These are phyloP conservation scores for Poecile montanus DNA, from an alignment of 2,797 vertebrate genomes.

Conservation along the genomic window DNA sequence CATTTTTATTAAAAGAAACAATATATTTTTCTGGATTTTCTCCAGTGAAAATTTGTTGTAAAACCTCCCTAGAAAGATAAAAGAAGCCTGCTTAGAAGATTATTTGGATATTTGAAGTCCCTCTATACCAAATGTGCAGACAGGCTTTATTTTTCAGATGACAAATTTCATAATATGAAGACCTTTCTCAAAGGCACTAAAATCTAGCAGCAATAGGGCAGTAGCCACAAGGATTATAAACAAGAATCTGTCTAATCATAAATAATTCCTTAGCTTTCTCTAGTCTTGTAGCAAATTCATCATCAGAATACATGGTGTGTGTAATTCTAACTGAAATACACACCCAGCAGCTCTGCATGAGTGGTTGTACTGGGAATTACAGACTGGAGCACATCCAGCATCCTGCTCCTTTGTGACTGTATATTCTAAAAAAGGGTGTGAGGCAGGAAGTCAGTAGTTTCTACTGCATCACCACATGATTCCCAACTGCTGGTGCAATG, in stretches of 20 bases:
- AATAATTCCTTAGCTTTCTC: background rate
- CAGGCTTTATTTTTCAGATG: background rate
- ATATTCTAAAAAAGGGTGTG: background rate
- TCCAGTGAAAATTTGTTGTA: background rate
- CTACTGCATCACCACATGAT: background rate
- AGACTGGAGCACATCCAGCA: background rate
- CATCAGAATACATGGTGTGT: background rate
- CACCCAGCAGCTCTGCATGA: rapidly evolving
- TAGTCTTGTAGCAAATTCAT: background rate
- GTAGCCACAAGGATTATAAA: background rate
- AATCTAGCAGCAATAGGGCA: background rate
- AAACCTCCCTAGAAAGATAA: background rate
- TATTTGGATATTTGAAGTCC: background rate
- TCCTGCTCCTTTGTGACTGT: background rate
- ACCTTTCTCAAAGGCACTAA: background rate
- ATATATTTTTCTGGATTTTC: background rate
- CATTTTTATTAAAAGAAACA: background rate
- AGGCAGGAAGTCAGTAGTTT: background rate
- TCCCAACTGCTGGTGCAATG: background rate
- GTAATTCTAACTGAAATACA: background rate
- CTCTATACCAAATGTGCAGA: background rate
- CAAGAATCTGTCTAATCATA: background rate
- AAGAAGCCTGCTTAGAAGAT: background rate
- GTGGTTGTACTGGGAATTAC: background rate
- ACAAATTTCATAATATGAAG: background rate